Percentiles rank a stretch among this genome's conserved stretches.
Evolutionary conservation across 2,888 invertebrate species (phyloP).

Genomic region (Diachrysia chrysitis): DNA sequence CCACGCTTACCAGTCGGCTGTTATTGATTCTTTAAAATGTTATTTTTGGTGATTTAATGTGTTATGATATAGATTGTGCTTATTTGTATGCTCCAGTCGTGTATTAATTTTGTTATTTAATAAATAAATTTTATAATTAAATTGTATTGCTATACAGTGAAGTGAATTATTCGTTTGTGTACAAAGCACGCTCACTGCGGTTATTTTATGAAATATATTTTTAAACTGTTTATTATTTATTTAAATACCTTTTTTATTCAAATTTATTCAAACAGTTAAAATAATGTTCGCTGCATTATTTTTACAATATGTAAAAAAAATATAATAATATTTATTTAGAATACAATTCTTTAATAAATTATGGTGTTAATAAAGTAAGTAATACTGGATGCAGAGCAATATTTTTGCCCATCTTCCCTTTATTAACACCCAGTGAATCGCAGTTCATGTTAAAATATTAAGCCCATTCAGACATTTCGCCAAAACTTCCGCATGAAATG

Average conservation of each 20-base stretch:
- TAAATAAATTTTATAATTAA: constrained; percentile 6
- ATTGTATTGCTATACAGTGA: background rate
- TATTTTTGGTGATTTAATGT: constrained; percentile 86
- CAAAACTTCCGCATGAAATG: constrained; percentile 53
- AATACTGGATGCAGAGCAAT: constrained; percentile 34
- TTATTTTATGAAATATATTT: background rate
- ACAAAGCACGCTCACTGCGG: background rate
- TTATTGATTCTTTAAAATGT: constrained; percentile 89
- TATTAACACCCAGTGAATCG: constrained; percentile 59
- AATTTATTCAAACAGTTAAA: no score
- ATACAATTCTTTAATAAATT: constrained; percentile 10
- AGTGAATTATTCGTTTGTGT: background rate
- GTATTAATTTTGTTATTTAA: background rate
- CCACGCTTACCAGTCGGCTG: constrained; percentile 73
- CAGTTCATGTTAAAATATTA: constrained; percentile 60
- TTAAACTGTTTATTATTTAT: no score
- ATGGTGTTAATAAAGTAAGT: constrained; percentile 15
- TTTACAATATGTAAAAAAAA: no score
- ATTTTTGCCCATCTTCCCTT: constrained; percentile 39
- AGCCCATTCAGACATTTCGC: constrained; percentile 50
- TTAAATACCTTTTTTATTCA: no score
- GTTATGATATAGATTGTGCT: constrained; percentile 60
- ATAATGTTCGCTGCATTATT: no score
- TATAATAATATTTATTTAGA: no score
- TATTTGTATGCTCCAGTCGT: constrained; percentile 21